These are phyloP conservation scores for Coranthus polyacanthus DNA, from an alignment of 2,797 vertebrate genomes.

Conservation along the genomic window DNA sequence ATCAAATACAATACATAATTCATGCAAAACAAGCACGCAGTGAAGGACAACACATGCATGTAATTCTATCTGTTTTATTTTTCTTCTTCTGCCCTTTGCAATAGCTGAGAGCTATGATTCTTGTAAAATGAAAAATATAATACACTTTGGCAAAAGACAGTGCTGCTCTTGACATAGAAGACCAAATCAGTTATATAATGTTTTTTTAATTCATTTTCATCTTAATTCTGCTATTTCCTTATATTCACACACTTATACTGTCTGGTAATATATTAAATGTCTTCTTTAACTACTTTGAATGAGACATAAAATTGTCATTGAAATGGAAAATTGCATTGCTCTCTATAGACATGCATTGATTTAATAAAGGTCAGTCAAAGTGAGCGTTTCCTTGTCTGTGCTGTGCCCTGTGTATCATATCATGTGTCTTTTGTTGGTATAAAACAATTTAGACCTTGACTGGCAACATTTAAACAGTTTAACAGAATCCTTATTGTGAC, in stretches of 20 bases:
- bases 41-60: slow-evolving; percentile 28
- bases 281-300: background rate
- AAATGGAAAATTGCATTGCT: background rate
- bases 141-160: too few relatives aligned
- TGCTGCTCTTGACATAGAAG: too few relatives aligned
- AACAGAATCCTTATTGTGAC: too few relatives aligned
- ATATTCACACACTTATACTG: too few relatives aligned
- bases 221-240: too few relatives aligned
- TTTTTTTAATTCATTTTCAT: too few relatives aligned
- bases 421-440: too few relatives aligned
- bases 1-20: slow-evolving; percentile 39
- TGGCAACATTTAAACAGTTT: too few relatives aligned
- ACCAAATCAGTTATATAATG: too few relatives aligned
- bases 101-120: slow-evolving; percentile 9
- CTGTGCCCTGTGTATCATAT: background rate
- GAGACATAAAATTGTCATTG: background rate
- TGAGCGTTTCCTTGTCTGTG: slow-evolving; percentile 6
- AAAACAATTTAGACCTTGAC: too few relatives aligned
- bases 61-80: slow-evolving; percentile 2
- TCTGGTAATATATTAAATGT: background rate
- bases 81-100: too few relatives aligned
- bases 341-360: slow-evolving; percentile 19
- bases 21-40: slow-evolving; percentile 37
- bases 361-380: slow-evolving; percentile 44
- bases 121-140: too few relatives aligned